Evolutionary conservation across 2,113 vertebrate genomes (phyloP).

Genomic region (Leptobrachium ailaonicum): DNA sequence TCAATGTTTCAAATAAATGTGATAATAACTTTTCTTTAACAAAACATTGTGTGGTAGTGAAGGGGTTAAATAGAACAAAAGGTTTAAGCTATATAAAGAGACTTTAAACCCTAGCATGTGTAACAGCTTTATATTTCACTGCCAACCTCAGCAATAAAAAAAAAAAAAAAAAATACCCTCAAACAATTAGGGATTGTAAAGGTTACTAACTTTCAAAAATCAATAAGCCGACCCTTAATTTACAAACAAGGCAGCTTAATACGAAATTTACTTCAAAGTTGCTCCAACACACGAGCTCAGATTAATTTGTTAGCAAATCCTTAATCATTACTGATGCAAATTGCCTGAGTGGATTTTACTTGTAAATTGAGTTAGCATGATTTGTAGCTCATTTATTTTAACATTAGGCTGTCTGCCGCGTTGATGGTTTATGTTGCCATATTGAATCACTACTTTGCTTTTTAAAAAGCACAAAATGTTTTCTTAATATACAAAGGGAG

Average conservation of each 20-base stretch:
- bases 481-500: no score
- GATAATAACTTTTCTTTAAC: no score
- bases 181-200: constrained; percentile 2
- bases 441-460: background rate
- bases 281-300: constrained; percentile 13
- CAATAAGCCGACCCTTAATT: constrained; percentile 30
- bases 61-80: no score
- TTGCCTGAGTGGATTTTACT: constrained; percentile 4
- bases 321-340: constrained; percentile 36
- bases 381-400: background rate
- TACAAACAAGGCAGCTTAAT: constrained; percentile 39
- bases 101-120: no score
- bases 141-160: no score
- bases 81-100: no score
- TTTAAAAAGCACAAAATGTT: no score
- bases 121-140: no score
- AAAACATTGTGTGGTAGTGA: no score
- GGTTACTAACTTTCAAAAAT: constrained; percentile 35
- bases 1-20: no score
- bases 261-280: constrained; percentile 24
- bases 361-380: constrained; percentile 12
- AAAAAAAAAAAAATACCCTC: no score
- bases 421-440: background rate
- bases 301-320: constrained; percentile 40
- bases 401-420: background rate